Evolutionary conservation across 2,797 vertebrate genomes (phyloP).

Genomic region (Crocidura indochinensis): DNA sequence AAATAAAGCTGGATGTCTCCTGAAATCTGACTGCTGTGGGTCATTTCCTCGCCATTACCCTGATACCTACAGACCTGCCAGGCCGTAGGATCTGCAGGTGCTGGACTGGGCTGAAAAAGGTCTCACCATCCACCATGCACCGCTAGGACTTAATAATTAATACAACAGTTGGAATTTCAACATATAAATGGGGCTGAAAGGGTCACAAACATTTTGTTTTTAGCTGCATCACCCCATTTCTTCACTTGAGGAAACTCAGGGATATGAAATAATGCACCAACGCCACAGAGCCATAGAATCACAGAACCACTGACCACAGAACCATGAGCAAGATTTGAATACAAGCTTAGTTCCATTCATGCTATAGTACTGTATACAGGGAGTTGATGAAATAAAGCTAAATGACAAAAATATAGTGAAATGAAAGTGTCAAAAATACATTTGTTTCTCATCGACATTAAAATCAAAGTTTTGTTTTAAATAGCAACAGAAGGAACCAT

Average conservation of each 20-base stretch:
- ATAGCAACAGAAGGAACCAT: background rate
- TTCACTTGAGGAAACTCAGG: background rate
- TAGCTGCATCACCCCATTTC: background rate
- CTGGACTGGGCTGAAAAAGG: too few species aligned
- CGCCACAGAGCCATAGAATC: background rate
- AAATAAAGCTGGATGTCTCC: too few species aligned
- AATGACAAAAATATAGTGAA: conserved; percentile 24
- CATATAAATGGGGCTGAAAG: background rate
- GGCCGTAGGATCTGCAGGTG: too few species aligned
- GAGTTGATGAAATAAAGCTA: conserved; percentile 31
- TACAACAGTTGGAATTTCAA: background rate
- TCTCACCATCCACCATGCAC: too few species aligned
- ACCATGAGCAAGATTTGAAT: background rate
- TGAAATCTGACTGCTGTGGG: too few species aligned
- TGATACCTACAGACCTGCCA: too few species aligned
- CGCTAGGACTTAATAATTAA: too few species aligned
- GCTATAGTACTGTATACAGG: background rate
- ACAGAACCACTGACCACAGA: background rate
- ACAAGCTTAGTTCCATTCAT: conserved; percentile 13
- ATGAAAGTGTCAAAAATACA: background rate
- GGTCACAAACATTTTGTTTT: background rate
- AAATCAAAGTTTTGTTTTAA: conserved; percentile 51
- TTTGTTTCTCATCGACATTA: conserved; percentile 1
- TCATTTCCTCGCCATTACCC: too few species aligned
- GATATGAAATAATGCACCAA: background rate